Evolutionary conservation across 2,888 invertebrate species (phyloP), one percentile per base, ranked within the genome.

Genomic region (Bursaphelenchus okinawaensis): DNA sequence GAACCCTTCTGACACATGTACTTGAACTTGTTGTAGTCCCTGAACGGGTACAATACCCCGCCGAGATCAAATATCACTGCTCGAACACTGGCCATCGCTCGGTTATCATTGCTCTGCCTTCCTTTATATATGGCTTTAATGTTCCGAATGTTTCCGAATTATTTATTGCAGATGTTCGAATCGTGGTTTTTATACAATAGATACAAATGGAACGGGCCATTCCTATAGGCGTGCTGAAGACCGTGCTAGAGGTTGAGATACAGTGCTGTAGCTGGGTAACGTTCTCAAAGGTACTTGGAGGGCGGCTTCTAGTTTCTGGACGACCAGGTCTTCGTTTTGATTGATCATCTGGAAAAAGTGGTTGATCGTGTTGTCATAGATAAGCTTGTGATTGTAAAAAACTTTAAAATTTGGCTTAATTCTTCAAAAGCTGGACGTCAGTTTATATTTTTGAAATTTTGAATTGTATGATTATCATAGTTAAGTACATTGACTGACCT

Each of bases 11-110:
- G 27, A 27, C 27, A 22, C 23, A 63, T 24, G n/a, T 62, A 20
- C 8, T 62, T 20, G 22, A 40, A 31, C 16, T 51, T 26, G 1
- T 28, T 59, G 52, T 62, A 63, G 52, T 63, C 24, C 27, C 61
- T 27, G 50, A 64, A 63, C 8, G 23, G 40, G 7, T 63, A 23
- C 54, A 65, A 23, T 20, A 64, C 65, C 3, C 55, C 62, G 22
- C 64, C 64, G 60, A 63, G 51, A 29, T 63, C 64, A 52, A 63
- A 63, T 23, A 63, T 61, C 20, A 63, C 64, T 1, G 62, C 62
- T 20, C 51, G 52, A 40, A 60, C 19, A 12, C 16, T 19, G 19
- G 54, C 12, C 54, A 54, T 54, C 54, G 1, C n/a, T n/a, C n/a
- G n/a, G n/a, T n/a, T n/a, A n/a, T n/a, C n/a, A n/a, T n/a, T n/a